Conservation (phyloP, 2,888 invertebrate species). For the Leptarthrus brevirostris region DNA sequence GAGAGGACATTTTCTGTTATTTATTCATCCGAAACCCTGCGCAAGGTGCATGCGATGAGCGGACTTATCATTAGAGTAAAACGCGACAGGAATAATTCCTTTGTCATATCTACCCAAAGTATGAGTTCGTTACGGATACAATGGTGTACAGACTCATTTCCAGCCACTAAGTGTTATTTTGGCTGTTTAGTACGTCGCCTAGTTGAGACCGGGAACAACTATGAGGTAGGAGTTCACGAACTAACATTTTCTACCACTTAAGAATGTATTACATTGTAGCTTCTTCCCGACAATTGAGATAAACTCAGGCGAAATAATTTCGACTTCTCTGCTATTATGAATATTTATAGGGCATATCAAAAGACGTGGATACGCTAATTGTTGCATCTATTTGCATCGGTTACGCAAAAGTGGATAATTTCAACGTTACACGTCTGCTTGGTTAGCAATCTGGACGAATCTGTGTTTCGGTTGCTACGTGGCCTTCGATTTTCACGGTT, state of each 20-base stretch:
- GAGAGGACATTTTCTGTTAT: slow-evolving; percentile 16
- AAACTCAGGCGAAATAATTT: neutral
- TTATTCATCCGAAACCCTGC: slow-evolving; percentile 26
- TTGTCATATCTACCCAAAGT: neutral
- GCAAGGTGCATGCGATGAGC: slow-evolving; percentile 14
- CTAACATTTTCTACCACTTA: neutral
- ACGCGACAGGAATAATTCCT: slow-evolving; percentile 47
- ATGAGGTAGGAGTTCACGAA: neutral
- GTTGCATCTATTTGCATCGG: slow-evolving; percentile 1
- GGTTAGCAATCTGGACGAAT: too few species aligned
- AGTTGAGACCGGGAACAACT: neutral
- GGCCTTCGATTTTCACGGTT: too few species aligned
- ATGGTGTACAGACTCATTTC: neutral
- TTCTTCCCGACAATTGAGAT: neutral
- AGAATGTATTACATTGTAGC: neutral
- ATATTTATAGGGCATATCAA: slow-evolving; percentile 21
- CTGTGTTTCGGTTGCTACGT: too few species aligned
- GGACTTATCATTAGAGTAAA: slow-evolving; percentile 29
- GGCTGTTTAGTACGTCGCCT: neutral
- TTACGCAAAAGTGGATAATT: too few species aligned
- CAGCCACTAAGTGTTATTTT: too few species aligned
- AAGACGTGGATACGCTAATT: neutral
- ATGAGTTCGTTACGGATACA: neutral
- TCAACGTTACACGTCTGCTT: too few species aligned
- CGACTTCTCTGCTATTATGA: slow-evolving; percentile 19